Percentiles rank a stretch among this genome's conserved stretches.
Evolutionary conservation across 2,888 invertebrate genomes (phyloP).

Genomic region (Halictus ligatus): DNA sequence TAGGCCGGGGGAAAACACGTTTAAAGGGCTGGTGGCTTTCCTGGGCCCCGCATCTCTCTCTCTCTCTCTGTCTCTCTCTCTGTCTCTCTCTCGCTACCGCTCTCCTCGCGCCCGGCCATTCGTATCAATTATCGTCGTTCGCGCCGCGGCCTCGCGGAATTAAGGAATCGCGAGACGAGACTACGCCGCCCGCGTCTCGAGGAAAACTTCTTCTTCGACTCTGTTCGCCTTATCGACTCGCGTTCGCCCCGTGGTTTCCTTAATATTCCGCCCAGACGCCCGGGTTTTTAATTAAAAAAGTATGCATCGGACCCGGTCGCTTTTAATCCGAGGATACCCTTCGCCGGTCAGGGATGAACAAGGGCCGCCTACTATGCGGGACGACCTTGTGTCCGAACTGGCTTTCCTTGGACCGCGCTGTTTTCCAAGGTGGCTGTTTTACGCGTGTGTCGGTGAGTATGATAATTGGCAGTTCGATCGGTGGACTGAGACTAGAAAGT

Average conservation of each 20-base stretch:
- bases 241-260: slow-evolving; percentile 19
- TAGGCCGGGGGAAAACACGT: slow-evolving; percentile 78
- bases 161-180: slow-evolving; percentile 65
- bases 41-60: slow-evolving; percentile 41
- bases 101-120: slow-evolving; percentile 74
- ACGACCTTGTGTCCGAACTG: background rate
- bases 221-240: slow-evolving; percentile 46
- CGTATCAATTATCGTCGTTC: slow-evolving; percentile 82
- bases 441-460: too few relatives aligned
- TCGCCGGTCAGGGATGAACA: background rate
- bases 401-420: background rate
- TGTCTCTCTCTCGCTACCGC: too few relatives aligned
- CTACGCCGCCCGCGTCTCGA: background rate
- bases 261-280: slow-evolving; percentile 20
- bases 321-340: background rate
- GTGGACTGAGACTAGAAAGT: too few relatives aligned
- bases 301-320: slow-evolving; percentile 1
- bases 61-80: slow-evolving; percentile 26
- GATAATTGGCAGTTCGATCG: too few relatives aligned
- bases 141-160: slow-evolving; percentile 64
- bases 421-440: background rate
- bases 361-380: background rate
- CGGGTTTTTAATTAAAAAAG: slow-evolving; percentile 44
- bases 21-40: slow-evolving; percentile 75
- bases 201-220: slow-evolving; percentile 57